Base-by-base conservation (phyloP, 2,113 vertebrate genomes). In the Thalassarche chlororhynchos region DNA sequence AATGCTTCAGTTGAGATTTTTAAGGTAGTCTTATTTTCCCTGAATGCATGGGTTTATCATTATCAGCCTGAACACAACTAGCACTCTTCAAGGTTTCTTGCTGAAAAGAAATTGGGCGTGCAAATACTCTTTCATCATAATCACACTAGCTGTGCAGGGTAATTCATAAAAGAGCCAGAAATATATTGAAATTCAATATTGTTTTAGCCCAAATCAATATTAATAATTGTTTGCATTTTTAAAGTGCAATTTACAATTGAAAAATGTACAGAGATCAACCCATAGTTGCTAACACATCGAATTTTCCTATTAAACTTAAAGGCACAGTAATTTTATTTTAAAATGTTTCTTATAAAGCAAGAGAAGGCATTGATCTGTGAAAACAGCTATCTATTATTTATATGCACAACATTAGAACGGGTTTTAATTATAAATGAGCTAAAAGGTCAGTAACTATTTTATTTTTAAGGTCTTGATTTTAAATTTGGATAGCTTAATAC, bases 151-250 rank as follows among this genome's bases (percentile, higher is more conserved):
- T 95, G 88, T 90, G 97, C 96, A 72, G 91, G 93, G 97, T 97
- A 95, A 98, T 98, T 98, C 98, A 98, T 98, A 98, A 98, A 98
- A 97, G 95, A 98, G 97, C 96, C 87, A 91, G 94, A 96, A 97
- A 97, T 98, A 93, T 98, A 98, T 98, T 98, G 98, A 98, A 98
- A 98, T 98, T 98, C 98, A 98, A 98, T 99, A 98, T 98, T 98
- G 98, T 98, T 98, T 98, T 98, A 98, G 97, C 97, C 96, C 96
- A 96, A 98, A 98, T 99, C 98, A 98, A 99, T 99, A 98, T 98
- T 98, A 98, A 98, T 99, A 98, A 99, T 98, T 98, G 98, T 98
- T 98, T 98, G 98, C 98, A 97, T 98, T 98, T 98, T 98, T 98
- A 98, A 98, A 98, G 96, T 97, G 98, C 97, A 98, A 88, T 98